A percentile compares a stretch with the other conserved stretches of the same genome.
Conservation (phyloP, 2,113 vertebrate species). For the Ceratotherium simum region DNA sequence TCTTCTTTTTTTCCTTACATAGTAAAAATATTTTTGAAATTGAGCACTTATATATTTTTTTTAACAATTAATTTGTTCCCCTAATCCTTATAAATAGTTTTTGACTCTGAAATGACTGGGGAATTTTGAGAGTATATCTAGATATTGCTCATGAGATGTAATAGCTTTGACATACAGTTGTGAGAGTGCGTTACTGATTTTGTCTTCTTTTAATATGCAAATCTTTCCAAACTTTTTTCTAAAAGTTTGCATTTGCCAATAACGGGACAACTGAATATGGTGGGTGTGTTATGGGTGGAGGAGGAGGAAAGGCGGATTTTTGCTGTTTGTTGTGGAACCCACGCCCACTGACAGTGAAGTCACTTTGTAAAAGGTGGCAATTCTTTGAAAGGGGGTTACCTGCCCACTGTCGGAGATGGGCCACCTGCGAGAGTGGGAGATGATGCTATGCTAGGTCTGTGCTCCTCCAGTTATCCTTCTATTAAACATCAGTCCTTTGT, state of each 20-base stretch:
- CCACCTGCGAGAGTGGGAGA: background rate
- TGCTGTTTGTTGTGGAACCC: background rate
- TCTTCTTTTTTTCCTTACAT: background rate
- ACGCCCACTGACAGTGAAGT: background rate
- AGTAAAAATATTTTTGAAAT: background rate
- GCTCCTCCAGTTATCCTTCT: background rate
- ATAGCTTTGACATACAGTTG: background rate
- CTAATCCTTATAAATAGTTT: background rate
- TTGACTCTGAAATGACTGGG: background rate
- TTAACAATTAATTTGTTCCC: background rate
- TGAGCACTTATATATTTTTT: background rate
- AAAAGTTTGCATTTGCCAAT: background rate
- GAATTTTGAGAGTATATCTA: background rate
- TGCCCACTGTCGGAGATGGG: background rate
- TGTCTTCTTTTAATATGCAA: background rate
- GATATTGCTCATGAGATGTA: background rate
- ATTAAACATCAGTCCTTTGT: background rate
- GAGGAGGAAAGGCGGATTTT: background rate
- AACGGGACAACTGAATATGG: background rate
- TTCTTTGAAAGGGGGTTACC: background rate
- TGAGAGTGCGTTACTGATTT: background rate
- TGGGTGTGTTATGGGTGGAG: background rate
- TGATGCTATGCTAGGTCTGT: background rate
- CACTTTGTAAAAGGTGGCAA: background rate
- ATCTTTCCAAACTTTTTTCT: background rate